These are phyloP conservation scores for Conus betulinus DNA, from an alignment of 1,140 invertebrate species.

Conservation along the genomic window DNA sequence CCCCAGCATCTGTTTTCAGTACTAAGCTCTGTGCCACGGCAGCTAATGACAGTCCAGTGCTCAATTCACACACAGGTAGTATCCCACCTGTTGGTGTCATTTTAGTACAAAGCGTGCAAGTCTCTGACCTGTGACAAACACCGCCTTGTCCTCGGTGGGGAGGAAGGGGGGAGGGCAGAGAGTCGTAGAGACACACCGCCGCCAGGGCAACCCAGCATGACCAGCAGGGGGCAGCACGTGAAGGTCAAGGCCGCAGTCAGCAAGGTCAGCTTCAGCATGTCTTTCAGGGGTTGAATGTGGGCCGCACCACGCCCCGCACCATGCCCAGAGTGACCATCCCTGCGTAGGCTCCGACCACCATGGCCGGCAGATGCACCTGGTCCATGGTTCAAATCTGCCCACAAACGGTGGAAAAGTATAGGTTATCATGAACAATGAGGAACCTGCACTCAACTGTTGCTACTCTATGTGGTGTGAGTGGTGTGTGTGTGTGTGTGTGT, in stretches of 20 bases:
- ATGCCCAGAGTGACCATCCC: slow-evolving; percentile 8
- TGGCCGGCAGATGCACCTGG: not conserved
- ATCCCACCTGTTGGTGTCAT: too few species aligned
- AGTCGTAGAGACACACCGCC: slow-evolving; percentile 27
- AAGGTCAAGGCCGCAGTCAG: not conserved
- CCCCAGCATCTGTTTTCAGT: not conserved
- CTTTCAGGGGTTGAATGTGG: not conserved
- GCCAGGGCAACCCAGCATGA: not conserved
- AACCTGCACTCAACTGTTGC: not conserved
- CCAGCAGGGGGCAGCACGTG: not conserved
- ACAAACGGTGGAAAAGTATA: not conserved
- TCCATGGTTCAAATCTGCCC: not conserved
- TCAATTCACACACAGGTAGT: too few species aligned
- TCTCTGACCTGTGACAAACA: slow-evolving; percentile 51
- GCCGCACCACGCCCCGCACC: not conserved
- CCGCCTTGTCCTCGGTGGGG: slow-evolving; percentile 36
- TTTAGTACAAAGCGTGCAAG: not conserved
- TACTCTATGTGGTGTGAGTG: not conserved
- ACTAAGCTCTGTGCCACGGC: not conserved
- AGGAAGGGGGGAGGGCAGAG: slow-evolving; percentile 34
- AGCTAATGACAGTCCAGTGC: not conserved
- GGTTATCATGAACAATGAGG: not conserved
- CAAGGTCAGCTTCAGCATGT: not conserved
- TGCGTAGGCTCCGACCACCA: slow-evolving; percentile 1
- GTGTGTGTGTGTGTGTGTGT: not conserved